Evolutionary conservation across 2,113 vertebrate genomes (phyloP).

Genomic region (Poicephalus meyeri): DNA sequence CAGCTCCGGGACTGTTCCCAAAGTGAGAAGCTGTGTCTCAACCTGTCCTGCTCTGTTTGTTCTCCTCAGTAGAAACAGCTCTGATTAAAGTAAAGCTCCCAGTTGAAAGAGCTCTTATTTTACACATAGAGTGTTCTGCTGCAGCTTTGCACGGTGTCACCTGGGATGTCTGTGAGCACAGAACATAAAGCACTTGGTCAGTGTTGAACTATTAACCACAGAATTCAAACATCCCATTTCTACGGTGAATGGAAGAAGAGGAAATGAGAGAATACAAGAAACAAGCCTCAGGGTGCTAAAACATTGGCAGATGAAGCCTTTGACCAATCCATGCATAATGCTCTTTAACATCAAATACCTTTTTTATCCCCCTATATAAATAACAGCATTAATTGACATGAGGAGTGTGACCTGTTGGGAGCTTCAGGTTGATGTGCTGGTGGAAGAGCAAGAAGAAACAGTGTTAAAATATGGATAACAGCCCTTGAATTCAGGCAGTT

Average conservation of each 20-base stretch:
- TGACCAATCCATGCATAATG: not conserved
- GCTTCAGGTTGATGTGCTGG: not conserved
- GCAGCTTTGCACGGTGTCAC: not conserved
- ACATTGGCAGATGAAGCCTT: not conserved
- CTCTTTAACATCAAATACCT: not conserved
- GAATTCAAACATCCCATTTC: not conserved
- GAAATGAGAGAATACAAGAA: not conserved
- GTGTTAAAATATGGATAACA: not conserved
- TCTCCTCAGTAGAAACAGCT: not conserved
- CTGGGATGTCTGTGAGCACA: not conserved
- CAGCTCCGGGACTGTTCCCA: not conserved
- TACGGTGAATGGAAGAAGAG: not conserved
- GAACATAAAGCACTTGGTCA: not conserved
- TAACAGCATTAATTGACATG: not conserved
- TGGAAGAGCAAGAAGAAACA: not conserved
- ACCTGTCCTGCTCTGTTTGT: not conserved
- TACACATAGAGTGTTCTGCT: not conserved
- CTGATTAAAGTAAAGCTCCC: not conserved
- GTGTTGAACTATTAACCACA: not conserved
- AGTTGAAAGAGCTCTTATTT: not conserved
- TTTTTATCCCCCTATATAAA: accelerated
- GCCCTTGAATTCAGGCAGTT: not conserved
- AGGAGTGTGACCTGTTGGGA: not conserved
- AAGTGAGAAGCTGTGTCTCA: not conserved
- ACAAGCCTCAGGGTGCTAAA: not conserved